Evolutionary conservation across 2,797 vertebrate genomes (phyloP).

Genomic region (Otus scops): DNA sequence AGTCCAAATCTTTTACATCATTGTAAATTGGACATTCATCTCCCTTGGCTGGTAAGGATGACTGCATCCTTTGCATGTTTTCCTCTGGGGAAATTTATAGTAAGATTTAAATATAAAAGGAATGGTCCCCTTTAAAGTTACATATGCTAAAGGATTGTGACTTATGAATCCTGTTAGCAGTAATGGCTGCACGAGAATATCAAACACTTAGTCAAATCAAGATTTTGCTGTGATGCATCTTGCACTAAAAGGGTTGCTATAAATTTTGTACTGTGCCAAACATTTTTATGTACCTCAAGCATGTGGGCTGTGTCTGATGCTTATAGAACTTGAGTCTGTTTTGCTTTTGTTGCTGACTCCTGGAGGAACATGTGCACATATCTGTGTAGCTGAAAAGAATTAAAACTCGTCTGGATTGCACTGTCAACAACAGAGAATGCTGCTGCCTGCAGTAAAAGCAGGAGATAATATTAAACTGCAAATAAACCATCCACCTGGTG

Average conservation of each 20-base stretch:
- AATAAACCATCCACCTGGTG: neutral
- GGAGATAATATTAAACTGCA: neutral
- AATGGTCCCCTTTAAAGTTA: slow-evolving; percentile 34
- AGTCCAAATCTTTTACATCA: neutral
- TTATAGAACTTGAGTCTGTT: neutral
- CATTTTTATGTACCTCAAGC: neutral
- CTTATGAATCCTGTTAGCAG: slow-evolving; percentile 45
- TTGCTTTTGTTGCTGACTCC: neutral
- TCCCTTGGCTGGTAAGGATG: neutral
- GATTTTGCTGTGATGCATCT: slow-evolving; percentile 21
- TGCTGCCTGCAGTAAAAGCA: neutral
- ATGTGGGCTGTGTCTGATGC: neutral
- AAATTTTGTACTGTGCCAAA: slow-evolving; percentile 17
- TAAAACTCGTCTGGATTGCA: neutral
- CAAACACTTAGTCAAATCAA: slow-evolving; percentile 36
- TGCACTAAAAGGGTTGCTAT: neutral
- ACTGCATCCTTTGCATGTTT: neutral
- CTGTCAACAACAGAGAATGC: neutral
- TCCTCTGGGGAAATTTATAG: slow-evolving; percentile 19
- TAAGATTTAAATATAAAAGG: neutral
- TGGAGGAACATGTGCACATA: neutral
- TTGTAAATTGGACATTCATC: neutral
- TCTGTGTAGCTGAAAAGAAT: neutral
- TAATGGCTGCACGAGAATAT: slow-evolving; percentile 13
- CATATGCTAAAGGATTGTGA: slow-evolving; percentile 12